Conservation (phyloP, 2,113 vertebrate genomes). For the Eptesicus fuscus region DNA sequence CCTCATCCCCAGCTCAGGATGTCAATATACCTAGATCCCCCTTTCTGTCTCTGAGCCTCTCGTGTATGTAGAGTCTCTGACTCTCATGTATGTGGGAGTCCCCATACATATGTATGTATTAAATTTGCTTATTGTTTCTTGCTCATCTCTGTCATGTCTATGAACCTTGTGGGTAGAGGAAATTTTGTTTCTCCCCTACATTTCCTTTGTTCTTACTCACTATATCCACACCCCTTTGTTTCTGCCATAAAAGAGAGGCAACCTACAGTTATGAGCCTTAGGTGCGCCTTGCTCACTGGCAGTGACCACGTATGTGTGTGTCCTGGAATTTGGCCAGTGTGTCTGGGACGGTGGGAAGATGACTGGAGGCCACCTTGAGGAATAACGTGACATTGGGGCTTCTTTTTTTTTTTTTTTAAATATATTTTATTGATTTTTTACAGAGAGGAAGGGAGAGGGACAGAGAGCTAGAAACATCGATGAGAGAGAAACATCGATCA, state of each 20-base stretch:
- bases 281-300: conserved; percentile 79
- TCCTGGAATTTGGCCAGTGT: conserved; percentile 82
- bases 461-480: too few species aligned
- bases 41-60: neutral
- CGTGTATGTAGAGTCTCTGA: too few species aligned
- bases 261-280: conserved; percentile 69
- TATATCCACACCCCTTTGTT: neutral
- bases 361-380: neutral
- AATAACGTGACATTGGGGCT: neutral
- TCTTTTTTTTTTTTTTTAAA: too few species aligned
- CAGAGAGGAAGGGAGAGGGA: too few species aligned
- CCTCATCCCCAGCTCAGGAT: neutral
- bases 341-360: neutral
- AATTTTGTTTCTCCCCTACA: neutral
- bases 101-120: neutral
- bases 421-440: too few species aligned
- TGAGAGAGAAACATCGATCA: too few species aligned
- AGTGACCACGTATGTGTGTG: conserved; percentile 83
- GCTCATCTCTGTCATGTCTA: neutral
- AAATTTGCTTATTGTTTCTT: neutral
- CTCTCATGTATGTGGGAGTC: neutral
- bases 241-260: conserved; percentile 35
- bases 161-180: neutral
- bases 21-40: neutral
- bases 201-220: neutral